Evolutionary conservation across 37 sponge, comb jelly and placozoan species (phyloP), one percentile per base, ranked within the genome.

Genomic region (Amphimedon queenslandica): DNA sequence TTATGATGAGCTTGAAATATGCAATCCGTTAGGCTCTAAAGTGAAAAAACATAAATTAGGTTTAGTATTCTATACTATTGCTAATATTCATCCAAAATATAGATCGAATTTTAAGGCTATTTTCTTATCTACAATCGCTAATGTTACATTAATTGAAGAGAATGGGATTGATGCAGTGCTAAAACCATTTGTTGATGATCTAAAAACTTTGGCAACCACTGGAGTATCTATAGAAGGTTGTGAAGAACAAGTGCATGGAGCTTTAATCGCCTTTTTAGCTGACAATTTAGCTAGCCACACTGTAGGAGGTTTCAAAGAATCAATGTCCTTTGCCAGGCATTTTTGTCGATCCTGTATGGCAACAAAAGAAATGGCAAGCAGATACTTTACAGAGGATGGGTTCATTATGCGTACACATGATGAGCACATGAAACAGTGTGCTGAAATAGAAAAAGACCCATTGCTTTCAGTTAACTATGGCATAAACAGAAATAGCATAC

Each of bases 251-350:
- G n/a, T n/a, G n/a, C n/a, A n/a, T n/a, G n/a, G n/a, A n/a, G n/a
- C n/a, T n/a, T n/a, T n/a, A n/a, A n/a, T n/a, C n/a, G n/a, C n/a
- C n/a, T n/a, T n/a, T n/a, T n/a, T n/a, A n/a, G n/a, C n/a, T n/a
- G n/a, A n/a, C n/a, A n/a, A n/a, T n/a, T n/a, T n/a, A n/a, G n/a
- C n/a, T n/a, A n/a, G n/a, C n/a, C n/a, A 53, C 18, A 53, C 55
- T 21, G 20, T 53, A 21, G 55, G 55, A 21, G 55, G 55, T 53
- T 72, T 67, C 38, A 67, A 67, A 67, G 68, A 5, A n/a, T 39
- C 40, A 16, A 33, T 67, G 68, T 67, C 68, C 68, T 67, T 67
- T 67, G 68, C 68, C n/a, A 39, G 8, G n/a, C n/a, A n/a, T n/a
- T n/a, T n/a, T n/a, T n/a, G n/a, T n/a, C n/a, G n/a, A n/a, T n/a